Evolutionary conservation across 2,888 invertebrate species (phyloP), one percentile per base, ranked within the genome.

Genomic region (Eupelmus urozonus): DNA sequence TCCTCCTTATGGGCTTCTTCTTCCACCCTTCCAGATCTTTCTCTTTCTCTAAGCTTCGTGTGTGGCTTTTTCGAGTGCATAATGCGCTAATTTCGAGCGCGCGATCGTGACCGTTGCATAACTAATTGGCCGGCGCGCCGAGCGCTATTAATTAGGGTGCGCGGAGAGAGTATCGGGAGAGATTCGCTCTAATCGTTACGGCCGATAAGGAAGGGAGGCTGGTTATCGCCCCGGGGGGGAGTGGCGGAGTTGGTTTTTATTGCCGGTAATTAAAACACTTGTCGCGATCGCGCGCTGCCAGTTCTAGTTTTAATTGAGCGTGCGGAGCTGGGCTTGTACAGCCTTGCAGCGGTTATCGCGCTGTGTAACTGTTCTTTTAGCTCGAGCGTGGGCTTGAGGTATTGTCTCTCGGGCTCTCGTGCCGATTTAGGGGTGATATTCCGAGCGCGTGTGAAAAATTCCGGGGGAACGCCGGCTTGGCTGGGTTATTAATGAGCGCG

Each of bases 81-180:
- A 4, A 25, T 11, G 67, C 34, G n/a, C 67, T 40, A 62, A 66
- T 74, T 74, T 73, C 57, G 5, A 34, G 3, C 9, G 3, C 9
- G 9, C 3, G 42, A 66, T 65, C 65, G 65, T 53, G 73, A 65
- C 75, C 55, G 45, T 75, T 67, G 67, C 67, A 67, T 67, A 75
- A 75, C 60, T 67, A 67, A 75, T 74, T 67, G 75, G 67, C 20
- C 45, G 63, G 23, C 3, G 16, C 13, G 42, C 4, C 34, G 45
- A 16, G 2, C 13, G 16, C 2, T 7, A 2, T 2, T 45, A 45
- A 45, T 45, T 45, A 45, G n/a, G n/a, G n/a, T n/a, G n/a, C n/a
- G n/a, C n/a, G n/a, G n/a, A n/a, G n/a, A n/a, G n/a, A n/a, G n/a
- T n/a, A 45, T 45, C 45, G 45, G 34, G 9, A 34, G 34, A 34